These are phyloP conservation scores for Hesperia comma DNA, from an alignment of 2,888 invertebrate species.

Conservation along the genomic window DNA sequence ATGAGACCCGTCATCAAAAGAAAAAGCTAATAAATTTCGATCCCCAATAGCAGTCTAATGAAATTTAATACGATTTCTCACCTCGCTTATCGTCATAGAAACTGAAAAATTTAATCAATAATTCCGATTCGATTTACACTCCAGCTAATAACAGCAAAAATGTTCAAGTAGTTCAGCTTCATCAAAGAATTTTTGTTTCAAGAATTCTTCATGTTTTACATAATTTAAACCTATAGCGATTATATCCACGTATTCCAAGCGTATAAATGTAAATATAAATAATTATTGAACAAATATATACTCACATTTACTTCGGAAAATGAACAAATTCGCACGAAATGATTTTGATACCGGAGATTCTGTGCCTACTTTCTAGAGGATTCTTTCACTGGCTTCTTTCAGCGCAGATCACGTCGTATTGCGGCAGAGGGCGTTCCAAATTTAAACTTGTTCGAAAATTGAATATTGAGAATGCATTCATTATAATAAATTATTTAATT, in stretches of 20 bases:
- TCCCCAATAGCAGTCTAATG: background rate
- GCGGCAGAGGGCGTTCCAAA: constrained; percentile 79
- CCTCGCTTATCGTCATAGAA: constrained; percentile 69
- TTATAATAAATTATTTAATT: constrained; percentile 4
- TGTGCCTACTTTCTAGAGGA: constrained; percentile 82
- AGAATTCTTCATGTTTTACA: background rate
- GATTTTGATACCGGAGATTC: constrained; percentile 83
- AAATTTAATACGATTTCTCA: constrained; percentile 10
- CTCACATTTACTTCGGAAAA: constrained; percentile 78
- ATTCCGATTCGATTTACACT: constrained; percentile 57
- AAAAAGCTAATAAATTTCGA: constrained; percentile 14
- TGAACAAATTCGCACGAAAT: constrained; percentile 81
- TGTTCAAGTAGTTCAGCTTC: constrained; percentile 50
- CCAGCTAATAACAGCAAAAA: constrained; percentile 58
- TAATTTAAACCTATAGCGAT: background rate
- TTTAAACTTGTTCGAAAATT: constrained; percentile 69
- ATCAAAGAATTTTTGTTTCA: constrained; percentile 12
- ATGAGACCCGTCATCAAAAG: constrained; percentile 79
- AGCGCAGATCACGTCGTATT: constrained; percentile 61
- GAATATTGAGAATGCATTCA: constrained; percentile 41
- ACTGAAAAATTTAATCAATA: constrained; percentile 75
- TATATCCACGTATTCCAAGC: constrained; percentile 18
- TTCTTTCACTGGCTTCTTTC: constrained; percentile 84
- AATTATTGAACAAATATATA: constrained; percentile 57
- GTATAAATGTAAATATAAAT: constrained; percentile 43